Percentiles rank a stretch among this genome's conserved stretches.
Evolutionary conservation across 2,797 vertebrate genomes (phyloP).

Genomic region (Coregonus sp.): DNA sequence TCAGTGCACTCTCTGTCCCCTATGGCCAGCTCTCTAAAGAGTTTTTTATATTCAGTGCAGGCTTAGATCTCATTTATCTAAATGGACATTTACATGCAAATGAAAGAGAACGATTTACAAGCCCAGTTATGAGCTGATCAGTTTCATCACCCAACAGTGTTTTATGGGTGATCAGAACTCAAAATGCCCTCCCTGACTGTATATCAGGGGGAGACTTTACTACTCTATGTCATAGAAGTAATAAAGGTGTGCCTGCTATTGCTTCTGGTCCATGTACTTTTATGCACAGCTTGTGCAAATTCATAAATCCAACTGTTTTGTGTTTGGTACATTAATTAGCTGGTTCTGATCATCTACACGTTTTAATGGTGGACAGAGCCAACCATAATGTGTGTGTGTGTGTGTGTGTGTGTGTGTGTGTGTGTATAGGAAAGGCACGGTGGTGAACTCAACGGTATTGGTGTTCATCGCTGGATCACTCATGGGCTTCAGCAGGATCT

Average conservation of each 20-base stretch:
- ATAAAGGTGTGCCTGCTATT: conserved; percentile 43
- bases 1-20: background rate
- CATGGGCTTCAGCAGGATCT: conserved; percentile 86
- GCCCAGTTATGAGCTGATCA: conserved; percentile 61
- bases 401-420: conserved; percentile 18
- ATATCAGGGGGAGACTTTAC: conserved; percentile 57
- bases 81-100: conserved; percentile 67
- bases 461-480: conserved; percentile 79
- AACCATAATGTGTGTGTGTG: conserved; percentile 32
- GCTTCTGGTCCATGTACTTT: conserved; percentile 39
- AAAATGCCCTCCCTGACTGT: conserved; percentile 48
- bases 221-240: conserved; percentile 47
- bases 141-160: conserved; percentile 55
- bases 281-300: conserved; percentile 24
- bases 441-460: conserved; percentile 81
- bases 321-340: conserved; percentile 51
- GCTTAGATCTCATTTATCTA: conserved; percentile 18
- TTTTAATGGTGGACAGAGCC: conserved; percentile 7
- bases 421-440: conserved; percentile 79
- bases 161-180: conserved; percentile 61
- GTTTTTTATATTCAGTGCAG: conserved; percentile 8
- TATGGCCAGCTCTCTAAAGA: conserved; percentile 9
- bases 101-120: conserved; percentile 64
- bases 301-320: conserved; percentile 20
- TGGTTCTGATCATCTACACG: conserved; percentile 46